Conservation (phyloP, 2,888 invertebrate species). For the Ditula angustiorana region DNA sequence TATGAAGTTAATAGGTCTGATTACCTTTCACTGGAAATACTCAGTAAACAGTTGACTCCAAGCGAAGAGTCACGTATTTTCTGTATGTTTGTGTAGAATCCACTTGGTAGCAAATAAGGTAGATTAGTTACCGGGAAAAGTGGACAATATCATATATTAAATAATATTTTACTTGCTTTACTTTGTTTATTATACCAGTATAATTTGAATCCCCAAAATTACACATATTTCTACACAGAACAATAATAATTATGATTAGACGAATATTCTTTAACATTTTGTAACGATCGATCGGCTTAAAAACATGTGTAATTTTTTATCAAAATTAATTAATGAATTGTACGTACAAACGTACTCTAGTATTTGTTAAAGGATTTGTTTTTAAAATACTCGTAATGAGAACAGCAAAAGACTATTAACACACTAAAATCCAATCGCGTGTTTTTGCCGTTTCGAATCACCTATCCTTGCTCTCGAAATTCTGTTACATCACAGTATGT, state of each 20-base stretch:
- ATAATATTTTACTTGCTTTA: too few relatives aligned
- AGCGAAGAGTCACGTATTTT: conserved; percentile 28
- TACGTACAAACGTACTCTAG: too few relatives aligned
- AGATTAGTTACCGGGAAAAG: background rate
- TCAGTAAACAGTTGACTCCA: conserved; percentile 22
- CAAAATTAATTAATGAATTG: too few relatives aligned
- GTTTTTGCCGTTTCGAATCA: background rate
- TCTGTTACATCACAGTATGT: background rate
- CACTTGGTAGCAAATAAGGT: conserved; percentile 10
- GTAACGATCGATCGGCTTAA: too few relatives aligned
- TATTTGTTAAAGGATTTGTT: background rate
- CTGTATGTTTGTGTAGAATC: conserved; percentile 19
- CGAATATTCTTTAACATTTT: too few relatives aligned
- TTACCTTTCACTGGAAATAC: conserved; percentile 20
- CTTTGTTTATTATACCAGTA: too few relatives aligned
- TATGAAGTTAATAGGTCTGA: conserved; percentile 33
- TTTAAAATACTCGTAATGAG: background rate
- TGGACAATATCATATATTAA: too few relatives aligned
- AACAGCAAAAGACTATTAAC: background rate
- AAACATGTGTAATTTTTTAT: too few relatives aligned
- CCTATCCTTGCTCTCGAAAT: conserved; percentile 4
- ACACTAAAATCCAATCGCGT: background rate
- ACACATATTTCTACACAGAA: too few relatives aligned
- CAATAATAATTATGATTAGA: too few relatives aligned
- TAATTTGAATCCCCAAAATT: too few relatives aligned